Evolutionary conservation across 2,888 invertebrate species (phyloP), one percentile per base, ranked within the genome.

Genomic region (Epinotia ramella): DNA sequence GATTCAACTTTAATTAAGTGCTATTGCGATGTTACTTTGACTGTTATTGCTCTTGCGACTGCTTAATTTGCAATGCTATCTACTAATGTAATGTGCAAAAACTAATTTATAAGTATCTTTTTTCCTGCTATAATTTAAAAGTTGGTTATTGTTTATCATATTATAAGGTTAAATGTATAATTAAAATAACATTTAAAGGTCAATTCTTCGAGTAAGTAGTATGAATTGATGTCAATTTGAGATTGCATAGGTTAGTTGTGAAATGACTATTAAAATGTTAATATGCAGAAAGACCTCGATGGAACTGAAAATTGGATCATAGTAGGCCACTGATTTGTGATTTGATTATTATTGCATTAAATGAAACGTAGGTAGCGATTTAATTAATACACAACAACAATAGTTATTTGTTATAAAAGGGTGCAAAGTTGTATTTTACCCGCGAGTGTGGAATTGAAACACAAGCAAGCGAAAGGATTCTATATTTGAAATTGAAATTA

Each of bases 31-130:
- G 71, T 83, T 76, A 66, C 80, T 80, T 80, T 83, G 83, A 81
- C 85, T 84, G 71, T 81, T 84, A 79, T 80, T 81, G 81, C 80
- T 85, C 89, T 90, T 84, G 91, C 91, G 88, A 90, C 84, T 89
- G 85, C 83, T 80, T 78, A 76, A 81, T 78, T 83, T 81, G 80
- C 83, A 80, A 84, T 82, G 78, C 79, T 81, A 77, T 13, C 11
- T n/a, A 40, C 33, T 57, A 40, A 33, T 53, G 6, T 53, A 33
- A n/a, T 62, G n/a, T 24, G 11, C 24, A 28, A 28, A n/a, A 28
- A 20, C 5, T 28, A 65, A 24, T 49, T 65, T 44, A 64, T 12
- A 2, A 5, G 12, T 64, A 44, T 6, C 13, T 62, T 62, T 2
- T 5, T 33, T 62, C 16, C 24, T 9, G 24, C 9, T 20, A 44